phyloP scores from a whole-genome alignment of 2,113 vertebrate species.

The Xenus cinereus region DNA sequence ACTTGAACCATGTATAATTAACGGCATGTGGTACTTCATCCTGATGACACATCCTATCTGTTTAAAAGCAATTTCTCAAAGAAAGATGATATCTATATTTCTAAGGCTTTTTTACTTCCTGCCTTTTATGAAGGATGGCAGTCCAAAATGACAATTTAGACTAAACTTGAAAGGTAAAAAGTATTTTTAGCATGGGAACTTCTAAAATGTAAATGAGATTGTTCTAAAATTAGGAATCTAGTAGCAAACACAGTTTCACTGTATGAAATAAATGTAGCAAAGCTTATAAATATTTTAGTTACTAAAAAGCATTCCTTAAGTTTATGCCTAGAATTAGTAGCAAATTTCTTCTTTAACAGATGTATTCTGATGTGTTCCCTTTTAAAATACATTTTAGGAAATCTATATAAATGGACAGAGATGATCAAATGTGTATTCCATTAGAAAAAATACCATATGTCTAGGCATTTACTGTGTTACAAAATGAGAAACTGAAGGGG shows the following conservation, averaged over 20 bases:
- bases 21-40: not conserved
- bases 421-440: constrained; percentile 35
- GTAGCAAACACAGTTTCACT: not conserved
- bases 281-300: not conserved
- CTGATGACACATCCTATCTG: not conserved
- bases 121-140: not conserved
- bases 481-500: constrained; percentile 13
- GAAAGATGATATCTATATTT: not conserved
- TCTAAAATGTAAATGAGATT: not conserved
- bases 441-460: constrained; percentile 19
- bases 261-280: not conserved
- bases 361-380: not conserved
- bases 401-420: constrained; percentile 12
- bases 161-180: not conserved
- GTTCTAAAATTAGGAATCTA: not conserved
- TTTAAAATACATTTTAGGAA: constrained; percentile 4
- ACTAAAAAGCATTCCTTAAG: not conserved
- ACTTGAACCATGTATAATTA: not conserved
- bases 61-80: constrained; percentile 31
- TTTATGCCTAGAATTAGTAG: not conserved
- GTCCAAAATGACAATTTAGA: not conserved
- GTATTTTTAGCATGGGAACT: not conserved
- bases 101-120: not conserved
- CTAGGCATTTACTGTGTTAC: not conserved
- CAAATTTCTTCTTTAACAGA: not conserved